Evolutionary conservation across 1,140 invertebrate genomes (phyloP), one percentile per base, ranked within the genome.

Genomic region (Danaus melanippus): DNA sequence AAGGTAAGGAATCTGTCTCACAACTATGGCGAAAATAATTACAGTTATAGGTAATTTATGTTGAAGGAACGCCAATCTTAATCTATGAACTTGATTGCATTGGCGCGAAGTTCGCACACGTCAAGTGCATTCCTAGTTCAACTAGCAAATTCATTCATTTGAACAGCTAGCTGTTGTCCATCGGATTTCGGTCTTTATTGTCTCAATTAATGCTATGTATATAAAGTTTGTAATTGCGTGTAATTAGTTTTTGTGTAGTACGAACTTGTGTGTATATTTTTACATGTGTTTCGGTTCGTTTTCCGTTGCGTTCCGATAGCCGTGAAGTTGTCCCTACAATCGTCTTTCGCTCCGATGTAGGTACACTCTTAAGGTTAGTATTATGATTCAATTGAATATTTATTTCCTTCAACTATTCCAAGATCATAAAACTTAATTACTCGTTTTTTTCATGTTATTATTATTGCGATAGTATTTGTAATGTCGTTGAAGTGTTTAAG

Each of bases 71-170:
- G 82, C 72, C 79, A 80, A 79, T 85, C 79, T 74, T 84, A 83
- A 83, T 85, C 82, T 85, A 80, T 85, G 82, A 85, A 83, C 82
- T 85, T 83, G 82, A 80, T 83, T 81, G 73, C 64, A 77, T 62
- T 62, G 52, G 21, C 32, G 62, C 65, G 82, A 85, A 79, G 72
- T 73, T 69, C 46, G 66, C 47, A 56, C 74, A 55, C 61, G 60
- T 64, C 52, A 60, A 60, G 60, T 74, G 76, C 80, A 82, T 79
- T 83, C 71, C 74, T 74, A 74, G 65, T 59, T 70, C 73, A 64
- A 70, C 66, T 63, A 74, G 58, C 74, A 80, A 72, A 56, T 58
- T 56, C 71, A 62, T 64, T 50, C 56, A 64, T 71, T 63, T 74
- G 55, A 41, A 51, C 55, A 54, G 65, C 62, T 50, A 75, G 71